Percentiles rank a stretch among this genome's conserved stretches.
phyloP scores from a whole-genome alignment of 2,888 invertebrate genomes.

The Atethmia centrago region DNA sequence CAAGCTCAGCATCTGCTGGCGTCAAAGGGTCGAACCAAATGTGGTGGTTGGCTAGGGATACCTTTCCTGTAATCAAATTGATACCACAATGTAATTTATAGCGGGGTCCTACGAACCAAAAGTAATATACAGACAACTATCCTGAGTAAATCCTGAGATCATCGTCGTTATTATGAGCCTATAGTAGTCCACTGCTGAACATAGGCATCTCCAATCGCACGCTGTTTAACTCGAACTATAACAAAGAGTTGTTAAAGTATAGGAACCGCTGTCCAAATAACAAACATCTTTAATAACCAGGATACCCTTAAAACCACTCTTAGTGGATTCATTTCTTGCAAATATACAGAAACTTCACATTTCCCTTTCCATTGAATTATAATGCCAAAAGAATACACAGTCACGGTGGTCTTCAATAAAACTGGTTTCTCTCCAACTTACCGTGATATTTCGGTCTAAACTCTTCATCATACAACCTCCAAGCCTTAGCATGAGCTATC shows the following conservation, averaged over 20 bases:
- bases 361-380: too few relatives aligned
- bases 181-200: too few relatives aligned
- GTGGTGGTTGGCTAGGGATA: constrained; percentile 67
- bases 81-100: neutral
- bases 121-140: neutral
- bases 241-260: too few relatives aligned
- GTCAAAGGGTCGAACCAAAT: constrained; percentile 67
- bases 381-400: neutral
- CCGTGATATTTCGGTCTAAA: constrained; percentile 80
- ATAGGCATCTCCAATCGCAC: too few relatives aligned
- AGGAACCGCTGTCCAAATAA: too few relatives aligned
- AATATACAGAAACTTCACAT: too few relatives aligned
- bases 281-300: neutral
- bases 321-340: too few relatives aligned
- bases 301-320: too few relatives aligned
- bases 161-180: neutral
- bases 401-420: neutral
- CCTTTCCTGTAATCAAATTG: constrained; percentile 60
- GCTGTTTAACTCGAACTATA: too few relatives aligned
- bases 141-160: too few relatives aligned
- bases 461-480: constrained; percentile 90
- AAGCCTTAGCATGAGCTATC: constrained; percentile 92
- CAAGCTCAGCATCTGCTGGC: constrained; percentile 60
- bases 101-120: neutral
- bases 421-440: constrained; percentile 4